Evolutionary conservation across 2,113 vertebrate species (phyloP).

Genomic region (Atlantisia rogersi): DNA sequence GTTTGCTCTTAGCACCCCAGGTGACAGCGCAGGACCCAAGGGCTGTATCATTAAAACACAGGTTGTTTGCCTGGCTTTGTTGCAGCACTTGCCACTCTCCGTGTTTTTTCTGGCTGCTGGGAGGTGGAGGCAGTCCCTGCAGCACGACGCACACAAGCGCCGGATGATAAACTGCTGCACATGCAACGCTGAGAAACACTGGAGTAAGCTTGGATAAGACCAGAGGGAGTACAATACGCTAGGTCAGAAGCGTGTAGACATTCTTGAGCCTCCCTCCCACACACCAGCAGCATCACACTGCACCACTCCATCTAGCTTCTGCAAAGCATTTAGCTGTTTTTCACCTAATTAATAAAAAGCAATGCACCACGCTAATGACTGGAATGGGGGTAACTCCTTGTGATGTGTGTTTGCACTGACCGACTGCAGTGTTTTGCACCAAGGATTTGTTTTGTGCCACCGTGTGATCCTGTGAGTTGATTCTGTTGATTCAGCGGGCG

Average conservation of each 20-base stretch:
- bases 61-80: accelerated
- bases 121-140: background rate
- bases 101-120: background rate
- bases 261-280: background rate
- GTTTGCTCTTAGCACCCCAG: background rate
- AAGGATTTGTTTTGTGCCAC: background rate
- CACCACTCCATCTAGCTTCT: background rate
- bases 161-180: background rate
- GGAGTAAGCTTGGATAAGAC: background rate
- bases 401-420: background rate
- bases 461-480: background rate
- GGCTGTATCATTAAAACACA: background rate
- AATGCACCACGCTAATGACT: background rate
- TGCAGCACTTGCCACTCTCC: background rate
- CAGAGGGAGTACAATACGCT: background rate
- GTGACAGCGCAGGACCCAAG: background rate
- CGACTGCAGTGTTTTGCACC: accelerated
- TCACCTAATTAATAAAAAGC: background rate
- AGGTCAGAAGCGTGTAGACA: background rate
- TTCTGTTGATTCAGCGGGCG: background rate
- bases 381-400: background rate
- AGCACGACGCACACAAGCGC: background rate
- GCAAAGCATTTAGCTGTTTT: background rate
- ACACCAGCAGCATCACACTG: accelerated
- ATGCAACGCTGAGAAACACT: background rate